Conservation (phyloP, 1,140 invertebrate genomes). For the Drosophila miranda region DNA sequence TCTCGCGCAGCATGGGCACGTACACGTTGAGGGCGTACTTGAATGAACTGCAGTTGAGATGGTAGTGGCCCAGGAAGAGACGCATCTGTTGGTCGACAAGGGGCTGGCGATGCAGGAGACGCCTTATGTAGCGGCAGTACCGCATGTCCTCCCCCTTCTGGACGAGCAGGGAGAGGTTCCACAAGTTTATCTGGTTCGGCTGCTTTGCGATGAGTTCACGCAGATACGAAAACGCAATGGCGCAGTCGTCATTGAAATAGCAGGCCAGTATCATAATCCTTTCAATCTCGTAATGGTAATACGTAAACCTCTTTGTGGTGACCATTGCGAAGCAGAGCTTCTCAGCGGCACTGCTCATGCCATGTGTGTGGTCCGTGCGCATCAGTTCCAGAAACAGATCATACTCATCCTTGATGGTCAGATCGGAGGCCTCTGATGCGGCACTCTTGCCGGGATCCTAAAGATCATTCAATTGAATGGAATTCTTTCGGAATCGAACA, state of each 20-base stretch:
- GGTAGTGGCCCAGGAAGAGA: conserved; percentile 93
- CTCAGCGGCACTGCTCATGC: conserved; percentile 87
- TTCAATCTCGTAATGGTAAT: conserved; percentile 85
- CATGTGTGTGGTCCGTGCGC: conserved; percentile 85
- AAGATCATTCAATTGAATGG: too few species aligned
- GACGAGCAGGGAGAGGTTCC: conserved; percentile 93
- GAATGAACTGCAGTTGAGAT: conserved; percentile 92
- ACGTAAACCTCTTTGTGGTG: conserved; percentile 87
- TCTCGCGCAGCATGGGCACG: conserved; percentile 86
- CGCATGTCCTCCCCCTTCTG: conserved; percentile 89
- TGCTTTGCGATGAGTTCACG: conserved; percentile 87
- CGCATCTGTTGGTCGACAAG: conserved; percentile 52
- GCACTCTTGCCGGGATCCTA: conserved; percentile 54
- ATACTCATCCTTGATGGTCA: conserved; percentile 88
- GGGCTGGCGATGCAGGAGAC: conserved; percentile 84
- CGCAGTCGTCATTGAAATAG: conserved; percentile 87
- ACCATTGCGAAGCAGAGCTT: conserved; percentile 90
- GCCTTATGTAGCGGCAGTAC: conserved; percentile 91
- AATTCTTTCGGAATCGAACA: too few species aligned
- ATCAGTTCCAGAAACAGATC: conserved; percentile 88
- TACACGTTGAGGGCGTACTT: conserved; percentile 94
- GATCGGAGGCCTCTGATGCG: conserved; percentile 79
- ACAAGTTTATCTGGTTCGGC: conserved; percentile 85
- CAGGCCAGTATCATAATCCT: conserved; percentile 89
- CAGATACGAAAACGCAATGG: conserved; percentile 87